phyloP scores from a whole-genome alignment of 1,140 invertebrate genomes.

The Pinna nobilis region DNA sequence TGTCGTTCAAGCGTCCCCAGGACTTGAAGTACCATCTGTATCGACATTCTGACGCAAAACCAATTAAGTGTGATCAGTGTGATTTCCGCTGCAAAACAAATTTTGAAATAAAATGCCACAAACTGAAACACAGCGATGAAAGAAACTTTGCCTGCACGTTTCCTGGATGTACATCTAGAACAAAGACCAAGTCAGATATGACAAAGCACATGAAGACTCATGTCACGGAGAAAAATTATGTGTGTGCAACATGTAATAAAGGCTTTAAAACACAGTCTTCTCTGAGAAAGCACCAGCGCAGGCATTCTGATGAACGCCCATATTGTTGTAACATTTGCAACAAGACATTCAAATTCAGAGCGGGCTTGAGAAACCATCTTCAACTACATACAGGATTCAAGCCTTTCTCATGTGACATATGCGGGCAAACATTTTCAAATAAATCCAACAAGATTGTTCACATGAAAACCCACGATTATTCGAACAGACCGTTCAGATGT shows the following conservation, averaged over 20 bases:
- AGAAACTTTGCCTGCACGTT: constrained; percentile 51
- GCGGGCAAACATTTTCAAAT: constrained; percentile 42
- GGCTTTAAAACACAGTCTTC: constrained; percentile 40
- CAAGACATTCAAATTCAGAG: constrained; percentile 49
- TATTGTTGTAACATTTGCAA: constrained; percentile 54
- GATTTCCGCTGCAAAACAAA: constrained; percentile 60
- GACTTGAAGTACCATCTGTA: constrained; percentile 57
- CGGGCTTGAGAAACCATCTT: constrained; percentile 48
- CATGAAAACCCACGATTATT: constrained; percentile 48
- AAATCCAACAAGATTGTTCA: constrained; percentile 52
- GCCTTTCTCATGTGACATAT: constrained; percentile 53
- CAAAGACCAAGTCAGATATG: constrained; percentile 57
- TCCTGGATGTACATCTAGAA: constrained; percentile 50
- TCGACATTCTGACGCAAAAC: constrained; percentile 54
- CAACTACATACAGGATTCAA: constrained; percentile 47
- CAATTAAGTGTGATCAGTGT: constrained; percentile 53
- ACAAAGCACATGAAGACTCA: constrained; percentile 55
- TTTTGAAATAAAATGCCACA: constrained; percentile 55
- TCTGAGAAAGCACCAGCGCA: constrained; percentile 46
- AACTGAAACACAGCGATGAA: constrained; percentile 53
- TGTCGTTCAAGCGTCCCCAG: constrained; percentile 43
- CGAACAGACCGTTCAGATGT: constrained; percentile 48
- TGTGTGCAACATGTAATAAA: constrained; percentile 55
- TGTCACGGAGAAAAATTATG: constrained; percentile 36
- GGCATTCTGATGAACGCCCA: constrained; percentile 47